Evolutionary conservation across 2,797 vertebrate genomes (phyloP).

Genomic region (Zenarchopterus dispar): DNA sequence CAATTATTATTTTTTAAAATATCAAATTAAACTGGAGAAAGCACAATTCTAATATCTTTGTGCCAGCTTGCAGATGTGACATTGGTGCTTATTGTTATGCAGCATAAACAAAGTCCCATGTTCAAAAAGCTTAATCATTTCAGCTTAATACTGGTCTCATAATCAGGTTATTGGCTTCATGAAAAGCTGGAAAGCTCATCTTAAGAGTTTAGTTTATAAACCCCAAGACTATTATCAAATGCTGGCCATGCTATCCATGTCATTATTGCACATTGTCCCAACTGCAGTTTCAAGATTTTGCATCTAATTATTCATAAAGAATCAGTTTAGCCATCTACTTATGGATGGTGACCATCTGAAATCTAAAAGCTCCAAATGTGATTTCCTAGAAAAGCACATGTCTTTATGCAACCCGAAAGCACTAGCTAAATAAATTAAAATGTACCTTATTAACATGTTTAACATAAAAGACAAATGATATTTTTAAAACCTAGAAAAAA

Average conservation of each 20-base stretch:
- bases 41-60: background rate
- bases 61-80: slow-evolving; percentile 16
- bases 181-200: slow-evolving; percentile 54
- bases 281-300: slow-evolving; percentile 9
- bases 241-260: slow-evolving; percentile 55
- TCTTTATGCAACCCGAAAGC: background rate
- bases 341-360: slow-evolving; percentile 23
- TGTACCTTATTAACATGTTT: too few relatives aligned
- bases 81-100: slow-evolving; percentile 16
- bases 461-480: too few relatives aligned
- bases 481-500: too few relatives aligned
- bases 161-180: slow-evolving; percentile 70
- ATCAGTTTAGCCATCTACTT: slow-evolving; percentile 39
- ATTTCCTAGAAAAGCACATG: slow-evolving; percentile 20
- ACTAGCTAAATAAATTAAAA: too few relatives aligned
- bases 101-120: slow-evolving; percentile 4
- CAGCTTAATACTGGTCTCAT: slow-evolving; percentile 42
- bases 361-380: slow-evolving; percentile 30
- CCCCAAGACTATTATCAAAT: slow-evolving; percentile 50
- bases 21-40: background rate
- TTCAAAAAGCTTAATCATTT: slow-evolving; percentile 36
- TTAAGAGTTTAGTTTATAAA: slow-evolving; percentile 59
- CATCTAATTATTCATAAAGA: slow-evolving; percentile 41
- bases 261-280: slow-evolving; percentile 47
- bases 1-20: background rate